phyloP scores from a whole-genome alignment of 2,113 vertebrate species.

The Xiphophorus maculatus region DNA sequence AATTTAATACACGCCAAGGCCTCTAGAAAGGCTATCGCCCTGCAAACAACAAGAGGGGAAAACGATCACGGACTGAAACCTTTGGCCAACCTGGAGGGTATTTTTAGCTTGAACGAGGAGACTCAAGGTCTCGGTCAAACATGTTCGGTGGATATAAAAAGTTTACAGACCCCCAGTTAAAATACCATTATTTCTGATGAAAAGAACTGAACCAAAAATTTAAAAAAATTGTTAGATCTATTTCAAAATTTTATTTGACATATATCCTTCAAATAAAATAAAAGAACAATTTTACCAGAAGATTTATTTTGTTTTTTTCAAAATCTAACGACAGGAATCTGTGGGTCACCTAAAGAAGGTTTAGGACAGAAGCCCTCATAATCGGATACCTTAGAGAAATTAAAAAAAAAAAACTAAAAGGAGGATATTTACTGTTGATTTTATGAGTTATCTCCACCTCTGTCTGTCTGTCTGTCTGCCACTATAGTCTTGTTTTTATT shows the following conservation, averaged over 20 bases:
- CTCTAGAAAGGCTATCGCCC: constrained; percentile 96
- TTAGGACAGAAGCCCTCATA: too few species aligned
- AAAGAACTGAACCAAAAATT: too few species aligned
- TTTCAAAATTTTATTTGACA: too few species aligned
- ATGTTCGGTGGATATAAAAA: not conserved
- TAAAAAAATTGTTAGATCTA: too few species aligned
- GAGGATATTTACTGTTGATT: not conserved
- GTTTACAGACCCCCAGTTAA: not conserved
- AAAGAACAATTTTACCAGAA: too few species aligned
- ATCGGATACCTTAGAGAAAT: too few species aligned
- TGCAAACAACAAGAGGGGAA: constrained; percentile 56
- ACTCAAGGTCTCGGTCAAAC: not conserved
- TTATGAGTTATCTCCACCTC: not conserved
- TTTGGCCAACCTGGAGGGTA: not conserved
- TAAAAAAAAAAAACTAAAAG: too few species aligned
- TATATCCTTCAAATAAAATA: too few species aligned
- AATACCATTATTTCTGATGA: too few species aligned
- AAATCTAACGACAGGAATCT: too few species aligned
- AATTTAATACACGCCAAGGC: constrained; percentile 97
- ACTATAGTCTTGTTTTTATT: not conserved
- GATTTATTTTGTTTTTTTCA: too few species aligned
- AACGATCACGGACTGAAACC: not conserved
- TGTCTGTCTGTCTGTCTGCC: not conserved
- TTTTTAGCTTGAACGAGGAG: not conserved
- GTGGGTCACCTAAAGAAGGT: too few species aligned